Evolutionary conservation across 2,113 vertebrate species (phyloP), one percentile per base, ranked within the genome.

Genomic region (Ctenodactylus gundi): DNA sequence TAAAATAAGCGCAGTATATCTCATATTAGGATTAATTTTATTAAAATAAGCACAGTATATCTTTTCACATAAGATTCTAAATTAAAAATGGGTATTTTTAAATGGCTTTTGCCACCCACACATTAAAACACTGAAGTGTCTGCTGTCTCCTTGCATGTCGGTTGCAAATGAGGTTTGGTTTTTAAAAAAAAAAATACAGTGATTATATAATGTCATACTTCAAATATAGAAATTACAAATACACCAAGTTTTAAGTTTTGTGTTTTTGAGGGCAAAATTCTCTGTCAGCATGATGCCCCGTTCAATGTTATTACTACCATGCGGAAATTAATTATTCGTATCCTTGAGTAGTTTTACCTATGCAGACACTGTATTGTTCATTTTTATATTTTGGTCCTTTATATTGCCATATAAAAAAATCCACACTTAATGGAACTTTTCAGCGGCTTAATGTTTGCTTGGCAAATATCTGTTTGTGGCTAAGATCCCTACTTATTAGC

Each of bases 211-310:
- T 62, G 25, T 29, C 23, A 9, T 44, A 57, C n/a, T 20, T 58
- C 60, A 88, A 85, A 90, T 81, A 62, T 20, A 88, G n/a, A 53
- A 60, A 77, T 53, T 72, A 51, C n/a, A 96, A 93, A 41, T 60
- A 49, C 23, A 34, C 60, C 34, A 58, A 34, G 23, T 57, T 89
- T 46, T 75, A 36, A 41, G 23, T 36, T 82, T 78, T 62, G 55
- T 91, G 34, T n/a, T 84, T 87, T 67, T 67, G 31, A 92, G 39
- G 31, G 46, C 46, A 55, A 65, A 64, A 44, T 80, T 95, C 20
- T 27, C 53, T 57, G 17, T 15, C 14, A 77, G 39, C 57, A 55
- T 76, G 53, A 76, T 3, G 8, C 44, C 57, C 9, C 36, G 49
- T 76, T 77, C 34, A 83, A 18, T 67, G 62, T 55, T 75, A 58